Evolutionary conservation across 1,140 invertebrate genomes (phyloP), one percentile per base, ranked within the genome.

Genomic region (Drosophila repleta): DNA sequence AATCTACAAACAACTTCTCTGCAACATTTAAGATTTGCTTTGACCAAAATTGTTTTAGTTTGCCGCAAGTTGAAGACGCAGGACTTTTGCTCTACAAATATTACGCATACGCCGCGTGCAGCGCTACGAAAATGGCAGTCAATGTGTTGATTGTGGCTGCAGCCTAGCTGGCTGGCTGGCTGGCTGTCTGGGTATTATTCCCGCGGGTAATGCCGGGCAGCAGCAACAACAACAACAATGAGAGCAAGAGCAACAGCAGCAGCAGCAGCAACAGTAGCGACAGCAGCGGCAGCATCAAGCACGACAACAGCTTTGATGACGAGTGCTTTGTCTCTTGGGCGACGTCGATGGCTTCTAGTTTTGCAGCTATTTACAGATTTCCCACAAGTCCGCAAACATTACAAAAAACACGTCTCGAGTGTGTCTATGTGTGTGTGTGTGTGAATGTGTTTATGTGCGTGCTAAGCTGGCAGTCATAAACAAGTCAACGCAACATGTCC

Each of bases 301-400:
- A 53, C 49, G 58, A 55, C 48, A 60, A 39, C 15, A 67, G 45
- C 69, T 67, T 69, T 74, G 71, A 74, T 74, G 65, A 58, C 49
- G 57, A 61, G 69, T 68, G 56, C 75, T 77, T 74, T 66, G 72
- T 66, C 61, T 74, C 53, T 63, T 49, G 71, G 65, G 69, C 71
- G 66, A 74, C 57, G 61, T 62, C 70, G 70, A 68, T 81, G 78
- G 78, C 77, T 76, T 81, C 71, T 70, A 78, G 71, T 85, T 88
- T 88, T 88, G 83, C 75, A 87, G 82, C 82, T 87, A 87, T 87
- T 87, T 87, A 87, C 83, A 87, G 82, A 87, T 87, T 87, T 87
- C 83, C 82, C 82, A 87, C 82, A 87, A 87, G 82, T 88, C 58
- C 69, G 62, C 57, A 74, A 53, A 69, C 71, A 68, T 61, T 51